Conservation (phyloP, 92 coral and sea anemone species). For the Palythoa grandiflora region DNA sequence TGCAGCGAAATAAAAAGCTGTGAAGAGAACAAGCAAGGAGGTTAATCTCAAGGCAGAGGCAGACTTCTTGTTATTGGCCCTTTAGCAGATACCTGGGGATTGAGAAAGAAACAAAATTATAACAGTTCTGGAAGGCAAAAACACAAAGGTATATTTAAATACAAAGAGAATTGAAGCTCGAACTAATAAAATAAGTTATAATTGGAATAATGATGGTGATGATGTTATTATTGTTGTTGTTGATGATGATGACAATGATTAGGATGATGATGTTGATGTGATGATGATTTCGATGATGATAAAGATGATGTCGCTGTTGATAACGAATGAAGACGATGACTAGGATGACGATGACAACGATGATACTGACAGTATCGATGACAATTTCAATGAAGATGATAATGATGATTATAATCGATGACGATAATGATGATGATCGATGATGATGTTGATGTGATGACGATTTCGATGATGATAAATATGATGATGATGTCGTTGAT, state of each 20-base stretch:
- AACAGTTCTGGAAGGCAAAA: neutral
- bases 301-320: no score
- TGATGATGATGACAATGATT: no score
- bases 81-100: slow-evolving; percentile 84
- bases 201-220: neutral
- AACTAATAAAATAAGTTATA: neutral
- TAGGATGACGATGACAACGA: neutral
- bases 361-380: neutral
- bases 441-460: neutral
- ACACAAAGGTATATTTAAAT: no score
- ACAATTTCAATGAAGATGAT: neutral
- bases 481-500: no score
- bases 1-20: no score
- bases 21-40: no score
- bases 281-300: no score
- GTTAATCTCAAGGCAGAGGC: no score
- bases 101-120: neutral
- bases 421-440: neutral
- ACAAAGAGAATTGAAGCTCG: neutral
- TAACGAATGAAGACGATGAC: neutral
- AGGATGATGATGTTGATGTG: neutral
- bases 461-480: no score
- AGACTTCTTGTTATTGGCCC: no score
- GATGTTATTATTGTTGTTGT: neutral
- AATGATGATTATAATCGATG: neutral